phyloP scores from a whole-genome alignment of 1,140 invertebrate genomes.

The Daktulosphaira vitifoliae region DNA sequence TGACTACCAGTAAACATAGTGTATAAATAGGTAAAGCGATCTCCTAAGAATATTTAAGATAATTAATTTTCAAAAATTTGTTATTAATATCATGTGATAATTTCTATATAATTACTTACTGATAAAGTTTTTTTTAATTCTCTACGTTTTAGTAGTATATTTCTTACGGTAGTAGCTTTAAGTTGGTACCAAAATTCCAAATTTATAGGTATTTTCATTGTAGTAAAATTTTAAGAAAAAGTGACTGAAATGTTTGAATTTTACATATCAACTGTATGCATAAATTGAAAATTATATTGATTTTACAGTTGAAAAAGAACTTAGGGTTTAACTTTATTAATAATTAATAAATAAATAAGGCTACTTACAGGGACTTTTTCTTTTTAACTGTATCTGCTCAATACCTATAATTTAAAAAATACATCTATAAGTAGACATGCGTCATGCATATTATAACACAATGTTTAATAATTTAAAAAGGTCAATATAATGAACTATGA shows the following conservation, averaged over 20 bases:
- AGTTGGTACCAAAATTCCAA: constrained; percentile 30
- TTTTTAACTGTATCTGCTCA: too few species aligned
- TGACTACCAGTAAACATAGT: constrained; percentile 58
- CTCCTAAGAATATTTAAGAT: constrained; percentile 55
- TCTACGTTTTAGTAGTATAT: constrained; percentile 31
- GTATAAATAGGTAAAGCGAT: constrained; percentile 63
- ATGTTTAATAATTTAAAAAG: too few species aligned
- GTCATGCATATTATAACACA: too few species aligned
- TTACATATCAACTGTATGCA: too few species aligned
- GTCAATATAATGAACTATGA: too few species aligned
- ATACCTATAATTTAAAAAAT: constrained; percentile 20
- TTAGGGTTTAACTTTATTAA: constrained; percentile 11
- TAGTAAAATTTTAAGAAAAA: too few species aligned
- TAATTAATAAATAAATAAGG: constrained; percentile 15
- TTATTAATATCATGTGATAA: neutral
- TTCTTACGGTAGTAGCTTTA: constrained; percentile 32
- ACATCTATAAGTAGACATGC: too few species aligned
- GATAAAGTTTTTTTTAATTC: constrained; percentile 30
- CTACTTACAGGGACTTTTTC: neutral
- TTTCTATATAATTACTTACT: constrained; percentile 23
- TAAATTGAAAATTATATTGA: constrained; percentile 25
- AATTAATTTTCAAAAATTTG: neutral
- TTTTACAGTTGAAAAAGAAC: constrained; percentile 5
- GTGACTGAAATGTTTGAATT: too few species aligned
- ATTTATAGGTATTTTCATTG: constrained; percentile 13